Evolutionary conservation across 2,113 vertebrate species (phyloP), one percentile per base, ranked within the genome.

Genomic region (Ochotona curzoniae): DNA sequence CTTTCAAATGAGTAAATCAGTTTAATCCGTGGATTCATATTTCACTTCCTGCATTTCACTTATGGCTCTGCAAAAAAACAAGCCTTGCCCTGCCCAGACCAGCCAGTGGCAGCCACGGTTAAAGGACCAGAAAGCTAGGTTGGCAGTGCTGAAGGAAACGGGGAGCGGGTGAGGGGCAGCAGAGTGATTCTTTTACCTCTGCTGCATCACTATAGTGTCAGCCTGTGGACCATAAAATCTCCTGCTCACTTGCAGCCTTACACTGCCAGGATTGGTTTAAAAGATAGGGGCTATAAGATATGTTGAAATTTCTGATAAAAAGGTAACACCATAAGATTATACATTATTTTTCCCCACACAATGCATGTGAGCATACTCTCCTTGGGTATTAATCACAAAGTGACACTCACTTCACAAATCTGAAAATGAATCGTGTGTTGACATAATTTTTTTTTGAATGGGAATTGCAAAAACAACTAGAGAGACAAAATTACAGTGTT

Each of bases 401-500:
- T 20, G 38, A 89, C 85, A 49, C 35, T 90, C 85, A 49, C 35
- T 90, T 87, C 84, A 44, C 69, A 82, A 93, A 94, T 82, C 73
- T 82, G 70, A 96, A 89, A 47, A 94, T 87, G 51, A 90, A 81
- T 69, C 74, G 70, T 64, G 73, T 25, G 5, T 8, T 47, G 83
- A 94, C 87, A 81, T 54, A 93, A 89, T 86, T 89, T 61, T 78
- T 84, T 78, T 84, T 87, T 85, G 73, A 79, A 91, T 38, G 47
- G 28, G 63, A 84, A 90, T 20, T 74, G 64, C 44, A 94, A 92
- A 94, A 78, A 32, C 23, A 71, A 74, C 61, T 60, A 60, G 18
- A 91, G 20, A 93, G 54, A 47, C 18, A 93, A 94, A 92, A 91
- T 87, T 60, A 78, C 21, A 92, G 76, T 81, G 67, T 93, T 69